These are phyloP conservation scores for Zaprionus camerounensis DNA, from an alignment of 1,140 invertebrate species.

Conservation along the genomic window DNA sequence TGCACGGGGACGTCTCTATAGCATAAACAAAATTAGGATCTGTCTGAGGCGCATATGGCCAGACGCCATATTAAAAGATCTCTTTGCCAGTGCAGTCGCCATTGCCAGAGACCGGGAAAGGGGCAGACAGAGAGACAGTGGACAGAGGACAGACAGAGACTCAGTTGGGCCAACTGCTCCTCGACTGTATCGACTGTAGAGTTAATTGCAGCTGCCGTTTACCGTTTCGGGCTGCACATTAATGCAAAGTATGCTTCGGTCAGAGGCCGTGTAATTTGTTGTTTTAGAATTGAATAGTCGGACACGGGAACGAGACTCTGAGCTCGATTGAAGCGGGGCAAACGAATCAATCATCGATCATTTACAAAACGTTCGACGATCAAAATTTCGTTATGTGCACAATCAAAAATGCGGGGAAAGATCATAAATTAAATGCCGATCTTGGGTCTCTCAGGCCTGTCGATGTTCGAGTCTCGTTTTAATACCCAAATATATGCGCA, in stretches of 20 bases:
- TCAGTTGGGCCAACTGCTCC: constrained; percentile 28
- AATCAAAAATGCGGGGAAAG: constrained; percentile 62
- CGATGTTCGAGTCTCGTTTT: constrained; percentile 39
- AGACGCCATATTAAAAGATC: constrained; percentile 68
- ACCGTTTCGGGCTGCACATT: constrained; percentile 40
- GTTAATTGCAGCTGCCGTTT: constrained; percentile 51
- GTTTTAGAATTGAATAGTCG: constrained; percentile 28
- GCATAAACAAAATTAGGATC: constrained; percentile 54
- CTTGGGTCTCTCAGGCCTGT: no score
- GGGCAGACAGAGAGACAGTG: background rate
- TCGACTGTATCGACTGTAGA: constrained; percentile 3
- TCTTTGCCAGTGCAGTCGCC: background rate
- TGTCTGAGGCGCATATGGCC: constrained; percentile 55
- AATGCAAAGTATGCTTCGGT: constrained; percentile 37
- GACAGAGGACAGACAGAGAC: background rate
- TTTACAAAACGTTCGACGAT: constrained; percentile 72
- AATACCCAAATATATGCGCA: constrained; percentile 40
- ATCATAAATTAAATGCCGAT: constrained; percentile 71
- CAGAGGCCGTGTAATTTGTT: constrained; percentile 40
- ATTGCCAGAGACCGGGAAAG: background rate
- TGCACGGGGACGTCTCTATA: constrained; percentile 61
- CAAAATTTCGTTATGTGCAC: constrained; percentile 50
- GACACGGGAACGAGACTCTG: background rate
- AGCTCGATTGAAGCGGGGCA: constrained; percentile 19
- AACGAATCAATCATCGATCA: constrained; percentile 75